These are phyloP conservation scores for Lamellibrachia luymesi DNA, from an alignment of 1,140 invertebrate genomes.

Conservation along the genomic window DNA sequence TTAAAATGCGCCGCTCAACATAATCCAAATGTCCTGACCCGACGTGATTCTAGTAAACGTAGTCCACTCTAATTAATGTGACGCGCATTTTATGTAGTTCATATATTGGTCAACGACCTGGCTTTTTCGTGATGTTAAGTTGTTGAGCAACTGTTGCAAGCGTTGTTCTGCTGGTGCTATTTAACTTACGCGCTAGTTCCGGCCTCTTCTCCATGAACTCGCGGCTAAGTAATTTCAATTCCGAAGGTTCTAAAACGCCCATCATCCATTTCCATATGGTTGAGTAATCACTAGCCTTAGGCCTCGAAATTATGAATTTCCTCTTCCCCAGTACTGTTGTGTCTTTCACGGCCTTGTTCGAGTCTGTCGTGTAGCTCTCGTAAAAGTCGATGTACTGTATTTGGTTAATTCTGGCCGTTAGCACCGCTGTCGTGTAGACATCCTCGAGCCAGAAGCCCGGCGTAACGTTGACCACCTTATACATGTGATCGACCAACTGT, in stretches of 20 bases:
- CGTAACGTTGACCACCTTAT: conserved; percentile 43
- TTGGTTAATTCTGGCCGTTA: conserved; percentile 33
- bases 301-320: not conserved
- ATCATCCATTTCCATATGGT: not conserved
- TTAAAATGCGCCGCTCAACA: too few relatives aligned
- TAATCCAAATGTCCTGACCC: too few relatives aligned
- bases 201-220: not conserved
- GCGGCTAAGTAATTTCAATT: not conserved
- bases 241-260: not conserved
- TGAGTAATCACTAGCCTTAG: not conserved
- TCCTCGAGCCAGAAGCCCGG: conserved; percentile 62
- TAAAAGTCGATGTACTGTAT: conserved; percentile 14
- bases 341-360: not conserved
- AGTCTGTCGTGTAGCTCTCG: not conserved
- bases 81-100: too few relatives aligned
- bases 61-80: too few relatives aligned
- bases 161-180: not conserved
- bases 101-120: not conserved
- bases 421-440: conserved; percentile 59
- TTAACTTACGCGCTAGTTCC: not conserved
- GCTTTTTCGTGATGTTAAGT: not conserved
- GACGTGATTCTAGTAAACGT: too few relatives aligned
- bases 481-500: conserved; percentile 39
- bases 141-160: not conserved
- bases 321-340: not conserved